Evolutionary conservation across 2,888 invertebrate species (phyloP).

Genomic region (Macrosoma leucophasiata): DNA sequence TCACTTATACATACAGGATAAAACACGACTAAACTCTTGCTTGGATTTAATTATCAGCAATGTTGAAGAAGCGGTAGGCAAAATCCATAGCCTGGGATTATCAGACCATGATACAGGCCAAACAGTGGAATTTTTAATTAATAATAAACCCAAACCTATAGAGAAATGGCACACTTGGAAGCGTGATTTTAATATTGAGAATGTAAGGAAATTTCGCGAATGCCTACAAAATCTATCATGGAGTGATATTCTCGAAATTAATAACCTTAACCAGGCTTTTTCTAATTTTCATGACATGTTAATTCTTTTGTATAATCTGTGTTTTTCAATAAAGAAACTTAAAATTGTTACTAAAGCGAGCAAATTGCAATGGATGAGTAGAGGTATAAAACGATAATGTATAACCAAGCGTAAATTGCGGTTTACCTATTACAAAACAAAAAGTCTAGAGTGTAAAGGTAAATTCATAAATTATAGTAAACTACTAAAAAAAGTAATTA

Average conservation of each 20-base stretch:
- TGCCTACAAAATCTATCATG: slow-evolving; percentile 3
- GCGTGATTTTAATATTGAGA: slow-evolving; percentile 6
- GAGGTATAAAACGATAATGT: too few species aligned
- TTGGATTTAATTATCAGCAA: slow-evolving; percentile 12
- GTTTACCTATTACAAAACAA: too few species aligned
- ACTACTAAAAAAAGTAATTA: too few species aligned
- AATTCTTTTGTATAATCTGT: slow-evolving; percentile 5
- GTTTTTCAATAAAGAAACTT: slow-evolving; percentile 5
- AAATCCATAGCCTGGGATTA: slow-evolving; percentile 4
- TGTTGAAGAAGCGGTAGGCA: neutral
- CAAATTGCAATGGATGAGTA: slow-evolving; percentile 4
- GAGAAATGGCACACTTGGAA: too few species aligned
- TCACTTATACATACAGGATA: neutral
- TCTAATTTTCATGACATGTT: slow-evolving; percentile 2
- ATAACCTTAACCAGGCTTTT: slow-evolving; percentile 1
- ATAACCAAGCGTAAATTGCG: too few species aligned
- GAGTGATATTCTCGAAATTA: slow-evolving; percentile 1
- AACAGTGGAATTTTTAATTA: neutral
- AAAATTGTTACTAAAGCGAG: neutral
- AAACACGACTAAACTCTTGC: slow-evolving; percentile 7
- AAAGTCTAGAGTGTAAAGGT: too few species aligned
- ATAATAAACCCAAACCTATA: too few species aligned
- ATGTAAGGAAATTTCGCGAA: slow-evolving; percentile 2
- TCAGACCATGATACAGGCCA: slow-evolving; percentile 13
- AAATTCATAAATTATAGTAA: too few species aligned